A percentile compares a stretch with the other conserved stretches of the same genome.
These are phyloP conservation scores for Dermochelys coriacea DNA, from an alignment of 2,797 vertebrate genomes.

Conservation along the genomic window DNA sequence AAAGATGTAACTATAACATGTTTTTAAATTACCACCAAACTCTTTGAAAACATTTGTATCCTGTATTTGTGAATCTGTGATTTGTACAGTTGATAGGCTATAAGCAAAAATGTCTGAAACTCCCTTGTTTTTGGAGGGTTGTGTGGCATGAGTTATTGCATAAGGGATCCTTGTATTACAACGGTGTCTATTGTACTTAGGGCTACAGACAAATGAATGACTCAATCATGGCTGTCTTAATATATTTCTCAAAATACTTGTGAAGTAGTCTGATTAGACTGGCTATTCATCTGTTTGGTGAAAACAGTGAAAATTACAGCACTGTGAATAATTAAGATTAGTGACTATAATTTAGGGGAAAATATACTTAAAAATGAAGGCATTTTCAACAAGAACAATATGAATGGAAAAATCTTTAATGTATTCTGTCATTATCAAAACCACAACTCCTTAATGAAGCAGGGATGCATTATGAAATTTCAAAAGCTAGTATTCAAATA, in stretches of 20 bases:
- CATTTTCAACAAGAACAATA: not conserved
- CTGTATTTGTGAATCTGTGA: not conserved
- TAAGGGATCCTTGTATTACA: not conserved
- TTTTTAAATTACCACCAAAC: too few species aligned
- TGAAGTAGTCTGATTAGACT: constrained; percentile 48
- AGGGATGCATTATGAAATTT: not conserved
- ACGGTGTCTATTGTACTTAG: not conserved
- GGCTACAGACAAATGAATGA: constrained; percentile 25
- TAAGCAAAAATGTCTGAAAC: not conserved
- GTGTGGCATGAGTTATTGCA: not conserved
- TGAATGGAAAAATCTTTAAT: not conserved
- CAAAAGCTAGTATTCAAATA: not conserved
- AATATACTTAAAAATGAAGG: not conserved
- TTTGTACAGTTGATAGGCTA: not conserved
- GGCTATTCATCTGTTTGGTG: constrained; percentile 42
- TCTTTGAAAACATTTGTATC: not conserved
- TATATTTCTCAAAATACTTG: constrained; percentile 45
- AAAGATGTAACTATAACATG: not conserved
- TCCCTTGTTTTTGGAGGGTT: not conserved
- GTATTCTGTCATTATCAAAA: not conserved
- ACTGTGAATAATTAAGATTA: constrained; percentile 39
- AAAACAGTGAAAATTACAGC: constrained; percentile 27
- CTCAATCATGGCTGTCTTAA: constrained; percentile 40
- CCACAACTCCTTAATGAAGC: not conserved
- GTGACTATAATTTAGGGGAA: not conserved